Evolutionary conservation across 1,140 invertebrate genomes (phyloP).

Genomic region (Solenopsis fugax): DNA sequence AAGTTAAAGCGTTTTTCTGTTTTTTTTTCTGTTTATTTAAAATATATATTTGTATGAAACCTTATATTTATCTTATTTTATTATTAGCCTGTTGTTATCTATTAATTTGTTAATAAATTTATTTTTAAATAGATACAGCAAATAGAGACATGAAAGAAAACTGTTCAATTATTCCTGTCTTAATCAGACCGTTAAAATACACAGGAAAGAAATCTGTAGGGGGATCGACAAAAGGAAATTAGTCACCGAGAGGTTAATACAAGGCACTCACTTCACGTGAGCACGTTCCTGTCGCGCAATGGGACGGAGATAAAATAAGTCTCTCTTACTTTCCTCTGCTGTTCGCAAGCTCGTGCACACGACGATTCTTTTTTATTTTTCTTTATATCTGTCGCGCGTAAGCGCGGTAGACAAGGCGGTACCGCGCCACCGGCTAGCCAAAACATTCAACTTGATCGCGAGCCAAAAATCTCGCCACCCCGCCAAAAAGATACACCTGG

Average conservation of each 20-base stretch:
- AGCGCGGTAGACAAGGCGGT: slow-evolving; percentile 79
- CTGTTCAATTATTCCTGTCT: background rate
- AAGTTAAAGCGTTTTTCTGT: no score
- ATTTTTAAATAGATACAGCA: background rate
- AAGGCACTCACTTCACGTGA: background rate
- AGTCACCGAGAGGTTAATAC: background rate
- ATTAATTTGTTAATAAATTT: background rate
- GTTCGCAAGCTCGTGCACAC: slow-evolving; percentile 32
- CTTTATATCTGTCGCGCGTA: slow-evolving; percentile 66
- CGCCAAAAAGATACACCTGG: slow-evolving; percentile 82
- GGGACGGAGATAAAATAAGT: slow-evolving; percentile 67
- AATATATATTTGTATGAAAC: no score
- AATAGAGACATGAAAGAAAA: background rate
- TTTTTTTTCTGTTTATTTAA: no score
- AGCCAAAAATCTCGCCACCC: slow-evolving; percentile 80
- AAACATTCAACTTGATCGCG: slow-evolving; percentile 80
- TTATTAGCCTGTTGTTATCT: no score
- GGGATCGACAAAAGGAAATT: background rate
- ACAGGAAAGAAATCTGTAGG: background rate
- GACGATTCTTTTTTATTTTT: slow-evolving; percentile 41
- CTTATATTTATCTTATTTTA: no score
- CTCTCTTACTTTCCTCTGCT: background rate
- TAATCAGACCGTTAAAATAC: background rate
- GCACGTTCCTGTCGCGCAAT: slow-evolving; percentile 45
- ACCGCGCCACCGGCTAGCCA: slow-evolving; percentile 77